Conservation (phyloP, 2,113 vertebrate genomes). For the Paracanthobrama guichenoti region DNA sequence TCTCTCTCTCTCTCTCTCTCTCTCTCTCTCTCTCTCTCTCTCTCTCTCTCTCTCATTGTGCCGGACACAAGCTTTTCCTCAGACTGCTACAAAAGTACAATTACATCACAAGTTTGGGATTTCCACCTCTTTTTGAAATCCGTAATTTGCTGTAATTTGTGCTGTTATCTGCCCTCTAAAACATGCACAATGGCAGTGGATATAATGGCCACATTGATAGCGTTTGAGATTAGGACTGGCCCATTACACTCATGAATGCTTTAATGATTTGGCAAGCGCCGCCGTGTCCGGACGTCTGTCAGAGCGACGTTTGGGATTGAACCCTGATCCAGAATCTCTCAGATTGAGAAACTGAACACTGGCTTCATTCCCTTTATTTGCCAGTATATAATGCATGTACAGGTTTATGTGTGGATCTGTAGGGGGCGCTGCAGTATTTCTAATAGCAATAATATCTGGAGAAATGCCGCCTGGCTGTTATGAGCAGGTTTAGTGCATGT, state of each 20-base stretch:
- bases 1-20: not conserved
- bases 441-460: not conserved
- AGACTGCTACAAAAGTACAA: conserved; percentile 43
- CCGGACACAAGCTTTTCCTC: not conserved
- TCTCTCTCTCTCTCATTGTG: not conserved
- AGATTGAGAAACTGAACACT: not conserved
- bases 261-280: conserved; percentile 56
- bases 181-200: conserved; percentile 49
- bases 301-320: not conserved
- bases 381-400: not conserved
- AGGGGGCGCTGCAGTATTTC: conserved; percentile 33
- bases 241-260: conserved; percentile 62
- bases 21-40: not conserved
- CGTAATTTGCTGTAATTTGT: conserved; percentile 66
- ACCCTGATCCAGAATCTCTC: not conserved
- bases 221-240: conserved; percentile 66
- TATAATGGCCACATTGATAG: conserved; percentile 60
- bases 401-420: not conserved
- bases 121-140: conserved; percentile 67
- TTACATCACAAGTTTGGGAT: conserved; percentile 62
- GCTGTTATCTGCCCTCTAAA: conserved; percentile 49
- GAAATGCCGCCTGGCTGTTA: not conserved
- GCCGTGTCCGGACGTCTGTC: conserved; percentile 50
- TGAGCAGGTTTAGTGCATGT: not conserved
- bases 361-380: not conserved